These are phyloP conservation scores for Coreius guichenoti DNA, from an alignment of 2,797 vertebrate genomes.

Conservation along the genomic window DNA sequence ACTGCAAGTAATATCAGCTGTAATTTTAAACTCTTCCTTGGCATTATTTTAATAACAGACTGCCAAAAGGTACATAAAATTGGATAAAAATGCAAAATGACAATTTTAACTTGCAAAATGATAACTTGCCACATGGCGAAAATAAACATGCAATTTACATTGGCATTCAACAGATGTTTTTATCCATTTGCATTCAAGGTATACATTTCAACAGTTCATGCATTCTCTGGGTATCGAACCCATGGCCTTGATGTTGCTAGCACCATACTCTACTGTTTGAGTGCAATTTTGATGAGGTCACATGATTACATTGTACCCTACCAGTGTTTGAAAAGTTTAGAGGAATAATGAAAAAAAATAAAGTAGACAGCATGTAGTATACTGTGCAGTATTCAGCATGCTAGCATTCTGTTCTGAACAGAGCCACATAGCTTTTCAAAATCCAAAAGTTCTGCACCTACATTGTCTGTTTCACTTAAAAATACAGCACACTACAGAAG, in stretches of 20 bases:
- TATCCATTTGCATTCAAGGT: not conserved
- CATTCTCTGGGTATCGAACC: not conserved
- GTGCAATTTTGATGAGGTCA: constrained; percentile 12
- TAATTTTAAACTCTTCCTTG: not conserved
- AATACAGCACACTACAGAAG: not conserved
- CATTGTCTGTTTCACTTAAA: not conserved
- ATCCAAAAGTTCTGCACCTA: not conserved
- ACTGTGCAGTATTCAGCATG: not conserved
- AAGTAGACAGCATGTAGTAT: not conserved
- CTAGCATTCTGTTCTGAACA: not conserved
- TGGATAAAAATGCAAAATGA: not conserved
- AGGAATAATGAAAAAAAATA: not conserved
- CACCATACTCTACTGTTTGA: not conserved
- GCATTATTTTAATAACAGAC: not conserved
- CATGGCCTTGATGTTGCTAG: not conserved
- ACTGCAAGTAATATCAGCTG: not conserved
- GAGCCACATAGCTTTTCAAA: not conserved
- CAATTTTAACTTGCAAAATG: not conserved
- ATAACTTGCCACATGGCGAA: not conserved
- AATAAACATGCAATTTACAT: not conserved
- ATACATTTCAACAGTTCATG: not conserved
- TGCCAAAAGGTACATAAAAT: not conserved
- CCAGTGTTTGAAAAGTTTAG: not conserved
- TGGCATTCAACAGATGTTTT: not conserved
- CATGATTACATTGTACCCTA: not conserved